Evolutionary conservation across 2,113 vertebrate species (phyloP).

Genomic region (Oreochromis niloticus): DNA sequence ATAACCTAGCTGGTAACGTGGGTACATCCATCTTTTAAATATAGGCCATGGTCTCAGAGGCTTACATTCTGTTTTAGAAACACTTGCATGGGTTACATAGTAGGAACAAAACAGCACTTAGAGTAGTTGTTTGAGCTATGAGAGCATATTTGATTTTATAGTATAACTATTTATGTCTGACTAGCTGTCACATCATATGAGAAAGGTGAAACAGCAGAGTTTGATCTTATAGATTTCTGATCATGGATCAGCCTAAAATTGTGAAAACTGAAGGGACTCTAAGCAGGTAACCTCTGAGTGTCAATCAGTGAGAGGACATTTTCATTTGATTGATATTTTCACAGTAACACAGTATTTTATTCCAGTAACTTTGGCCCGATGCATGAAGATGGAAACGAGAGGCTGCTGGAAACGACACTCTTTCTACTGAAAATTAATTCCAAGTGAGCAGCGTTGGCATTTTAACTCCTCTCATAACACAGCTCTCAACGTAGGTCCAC

Average conservation of each 20-base stretch:
- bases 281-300: neutral
- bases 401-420: neutral
- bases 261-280: neutral
- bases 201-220: neutral
- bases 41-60: neutral
- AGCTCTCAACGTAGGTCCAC: slow-evolving; percentile 14
- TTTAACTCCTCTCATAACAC: slow-evolving; percentile 19
- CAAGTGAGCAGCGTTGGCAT: slow-evolving; percentile 4
- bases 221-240: neutral
- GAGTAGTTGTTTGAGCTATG: neutral
- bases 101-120: neutral
- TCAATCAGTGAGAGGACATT: neutral
- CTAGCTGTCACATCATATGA: neutral
- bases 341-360: neutral
- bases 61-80: neutral
- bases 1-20: neutral
- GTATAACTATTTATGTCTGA: neutral
- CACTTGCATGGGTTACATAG: neutral
- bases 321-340: neutral
- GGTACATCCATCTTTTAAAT: neutral
- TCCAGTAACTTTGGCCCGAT: neutral
- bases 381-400: neutral
- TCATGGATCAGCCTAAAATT: neutral
- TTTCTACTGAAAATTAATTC: slow-evolving; percentile 4
- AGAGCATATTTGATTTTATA: neutral